phyloP scores from a whole-genome alignment of 1,140 invertebrate genomes.

The Penaeus japonicus region DNA sequence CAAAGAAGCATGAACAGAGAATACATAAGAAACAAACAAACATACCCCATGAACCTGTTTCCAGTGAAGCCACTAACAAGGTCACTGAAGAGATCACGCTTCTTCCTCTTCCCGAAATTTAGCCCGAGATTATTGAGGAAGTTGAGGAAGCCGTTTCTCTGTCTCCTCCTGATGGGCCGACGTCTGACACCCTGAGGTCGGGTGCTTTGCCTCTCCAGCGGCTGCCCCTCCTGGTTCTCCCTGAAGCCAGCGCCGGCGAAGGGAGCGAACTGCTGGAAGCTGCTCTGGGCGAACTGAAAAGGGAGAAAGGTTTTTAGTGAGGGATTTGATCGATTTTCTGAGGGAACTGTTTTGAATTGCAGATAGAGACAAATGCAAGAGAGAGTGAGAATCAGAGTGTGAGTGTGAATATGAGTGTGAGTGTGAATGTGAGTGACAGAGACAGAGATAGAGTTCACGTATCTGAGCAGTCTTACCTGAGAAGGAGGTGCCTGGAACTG shows the following conservation, averaged over 20 bases:
- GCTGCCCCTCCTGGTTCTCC: slow-evolving; percentile 2
- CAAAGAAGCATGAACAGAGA: too few species aligned
- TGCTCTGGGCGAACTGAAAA: neutral
- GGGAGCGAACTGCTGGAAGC: neutral
- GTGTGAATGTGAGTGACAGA: too few species aligned
- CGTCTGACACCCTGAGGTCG: neutral
- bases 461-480: too few species aligned
- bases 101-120: slow-evolving; percentile 18
- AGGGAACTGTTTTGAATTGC: too few species aligned
- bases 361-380: too few species aligned
- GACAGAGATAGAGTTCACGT: too few species aligned
- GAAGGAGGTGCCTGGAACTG: neutral
- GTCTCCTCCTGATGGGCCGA: neutral
- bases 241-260: neutral
- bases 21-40: neutral
- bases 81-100: neutral
- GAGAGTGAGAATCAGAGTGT: too few species aligned
- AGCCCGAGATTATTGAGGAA: neutral
- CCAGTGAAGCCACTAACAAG: slow-evolving; percentile 2
- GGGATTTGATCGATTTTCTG: too few species aligned
- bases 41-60: slow-evolving; percentile 13
- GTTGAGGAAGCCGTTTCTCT: slow-evolving; percentile 24
- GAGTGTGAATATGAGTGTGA: too few species aligned
- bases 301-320: too few species aligned
- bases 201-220: neutral